A percentile compares a stretch with the other conserved stretches of the same genome.
Conservation (phyloP, 2,888 invertebrate species). For the Microplitis manilae region DNA sequence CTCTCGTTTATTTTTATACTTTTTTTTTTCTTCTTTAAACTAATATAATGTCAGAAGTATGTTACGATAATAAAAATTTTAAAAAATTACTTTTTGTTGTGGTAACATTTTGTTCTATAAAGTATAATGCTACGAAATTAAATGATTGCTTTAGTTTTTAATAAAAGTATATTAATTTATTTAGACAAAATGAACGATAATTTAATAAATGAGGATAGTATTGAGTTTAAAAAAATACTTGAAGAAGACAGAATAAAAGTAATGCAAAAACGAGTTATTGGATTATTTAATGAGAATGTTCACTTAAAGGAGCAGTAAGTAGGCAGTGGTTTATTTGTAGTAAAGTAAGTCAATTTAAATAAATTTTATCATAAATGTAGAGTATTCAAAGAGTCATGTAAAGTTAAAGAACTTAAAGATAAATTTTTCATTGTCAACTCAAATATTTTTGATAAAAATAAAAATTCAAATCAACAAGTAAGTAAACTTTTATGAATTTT, state of each 20-base stretch:
- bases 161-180: neutral
- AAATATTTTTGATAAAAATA: constrained; percentile 10
- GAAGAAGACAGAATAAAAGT: constrained; percentile 60
- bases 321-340: constrained; percentile 26
- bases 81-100: neutral
- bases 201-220: neutral
- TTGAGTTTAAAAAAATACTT: constrained; percentile 41
- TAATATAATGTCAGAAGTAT: constrained; percentile 9
- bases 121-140: neutral
- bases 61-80: constrained; percentile 21
- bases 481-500: neutral
- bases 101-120: neutral
- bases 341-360: neutral
- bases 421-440: constrained; percentile 11
- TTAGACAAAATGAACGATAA: neutral
- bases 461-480: neutral
- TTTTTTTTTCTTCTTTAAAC: constrained; percentile 9
- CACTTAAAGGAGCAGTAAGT: constrained; percentile 57
- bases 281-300: constrained; percentile 59
- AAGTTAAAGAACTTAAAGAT: constrained; percentile 12
- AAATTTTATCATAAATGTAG: constrained; percentile 2
- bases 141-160: neutral
- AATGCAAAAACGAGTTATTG: constrained; percentile 58
- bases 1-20: constrained; percentile 6
- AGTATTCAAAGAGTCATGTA: constrained; percentile 7